Conservation (phyloP, 2,797 vertebrate genomes). For the Erpetoichthys calabaricus region DNA sequence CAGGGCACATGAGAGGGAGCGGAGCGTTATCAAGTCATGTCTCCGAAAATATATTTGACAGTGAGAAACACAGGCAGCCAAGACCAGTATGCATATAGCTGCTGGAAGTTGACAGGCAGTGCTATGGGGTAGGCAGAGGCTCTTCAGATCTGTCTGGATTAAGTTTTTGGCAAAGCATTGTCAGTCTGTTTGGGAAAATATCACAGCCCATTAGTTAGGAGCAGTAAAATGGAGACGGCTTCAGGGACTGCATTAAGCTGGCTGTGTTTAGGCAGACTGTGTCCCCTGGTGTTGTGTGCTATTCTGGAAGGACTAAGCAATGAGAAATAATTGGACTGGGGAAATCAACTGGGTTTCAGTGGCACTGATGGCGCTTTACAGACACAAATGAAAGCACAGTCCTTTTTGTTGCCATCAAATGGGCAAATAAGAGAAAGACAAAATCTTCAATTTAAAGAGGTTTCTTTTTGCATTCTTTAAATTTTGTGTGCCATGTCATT, state of each 20-base stretch:
- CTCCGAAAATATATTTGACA: slow-evolving; percentile 6
- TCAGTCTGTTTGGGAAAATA: slow-evolving; percentile 73
- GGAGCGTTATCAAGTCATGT: no score
- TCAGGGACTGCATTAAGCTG: slow-evolving; percentile 85
- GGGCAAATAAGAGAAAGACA: slow-evolving; percentile 29
- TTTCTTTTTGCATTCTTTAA: slow-evolving; percentile 2
- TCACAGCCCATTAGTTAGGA: slow-evolving; percentile 87
- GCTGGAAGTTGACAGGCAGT: slow-evolving; percentile 26
- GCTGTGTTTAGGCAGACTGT: slow-evolving; percentile 68
- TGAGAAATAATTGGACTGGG: slow-evolving; percentile 89
- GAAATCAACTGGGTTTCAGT: slow-evolving; percentile 84
- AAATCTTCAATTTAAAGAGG: slow-evolving; percentile 34
- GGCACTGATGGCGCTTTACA: slow-evolving; percentile 64
- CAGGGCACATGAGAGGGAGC: no score
- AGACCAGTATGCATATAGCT: neutral
- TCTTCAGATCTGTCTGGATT: slow-evolving; percentile 45
- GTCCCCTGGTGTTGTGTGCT: slow-evolving; percentile 66
- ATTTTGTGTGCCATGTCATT: no score
- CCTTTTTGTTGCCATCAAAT: slow-evolving; percentile 39
- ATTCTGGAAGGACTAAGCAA: slow-evolving; percentile 70
- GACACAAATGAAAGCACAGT: slow-evolving; percentile 47
- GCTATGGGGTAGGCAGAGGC: slow-evolving; percentile 22
- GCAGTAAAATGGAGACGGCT: slow-evolving; percentile 84
- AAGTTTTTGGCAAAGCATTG: slow-evolving; percentile 55
- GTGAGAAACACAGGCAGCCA: slow-evolving; percentile 25